Base-by-base conservation (phyloP, 2,888 invertebrate genomes). In the Morpho helenor region DNA sequence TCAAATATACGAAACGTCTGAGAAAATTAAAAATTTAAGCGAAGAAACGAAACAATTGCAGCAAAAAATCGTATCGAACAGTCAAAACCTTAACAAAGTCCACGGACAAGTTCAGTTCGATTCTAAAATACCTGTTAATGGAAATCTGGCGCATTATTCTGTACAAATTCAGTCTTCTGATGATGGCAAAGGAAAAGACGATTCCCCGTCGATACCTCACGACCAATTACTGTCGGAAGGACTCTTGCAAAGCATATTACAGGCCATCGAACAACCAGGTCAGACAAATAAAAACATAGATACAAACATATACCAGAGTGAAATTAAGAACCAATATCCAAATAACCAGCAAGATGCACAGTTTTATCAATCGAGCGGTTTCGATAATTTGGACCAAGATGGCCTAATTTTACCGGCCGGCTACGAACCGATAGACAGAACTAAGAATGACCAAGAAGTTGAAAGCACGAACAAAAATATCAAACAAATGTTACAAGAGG, bases 221-320 rank as follows among this genome's bases (percentile, higher is more conserved):
- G 94, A 95, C 9, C 95, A 96, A 76, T 91, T 96, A 0, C 80
- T 96, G 0, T 96, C 96, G 0, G 94, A 96, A 73, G 96, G 95
- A 1, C 85, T 97, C 0, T 78, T 96, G 1, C 96, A 96, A 74
- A 95, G 96, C 54, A 96, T 97, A 57, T 78, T 97, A 2, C 93
- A 95, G 62, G 96, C 96, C 0, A 96, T 96, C 51, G 96, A 96
- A 73, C 94, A 96, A 64, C 95, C 95, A 0, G 46, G 40, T 42
- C 48, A 53, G 0, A 16, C 54, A 51, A 47, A 63, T 57, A 60
- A 63, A 10, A 55, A 52, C 16, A 39, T 56, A 50, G 53, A 61
- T 9, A 16, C 44, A 44, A 48, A 51, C 9, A 8, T 40, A 7
- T 43, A 51, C 7, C 49, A 60, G 45, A 58, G 61, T 7, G 16